Evolutionary conservation across 2,797 vertebrate genomes (phyloP).

Genomic region (Knipowitschia caucasica): DNA sequence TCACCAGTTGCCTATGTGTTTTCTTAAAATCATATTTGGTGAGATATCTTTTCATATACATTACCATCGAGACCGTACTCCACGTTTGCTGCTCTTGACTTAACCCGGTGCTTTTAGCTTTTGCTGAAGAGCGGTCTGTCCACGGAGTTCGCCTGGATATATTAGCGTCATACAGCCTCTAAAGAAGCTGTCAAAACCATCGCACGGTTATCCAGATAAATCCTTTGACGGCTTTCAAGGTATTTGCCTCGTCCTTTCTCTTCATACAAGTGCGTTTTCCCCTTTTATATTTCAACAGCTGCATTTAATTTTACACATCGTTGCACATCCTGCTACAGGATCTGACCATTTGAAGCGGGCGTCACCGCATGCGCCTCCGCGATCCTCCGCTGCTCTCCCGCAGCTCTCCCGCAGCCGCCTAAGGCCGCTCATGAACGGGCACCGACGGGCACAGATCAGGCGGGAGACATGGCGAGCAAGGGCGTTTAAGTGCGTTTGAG

Average conservation of each 20-base stretch:
- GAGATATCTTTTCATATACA: too few species aligned
- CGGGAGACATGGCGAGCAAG: too few species aligned
- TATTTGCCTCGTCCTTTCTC: slow-evolving; percentile 36
- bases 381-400: background rate
- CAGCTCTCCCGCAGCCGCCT: background rate
- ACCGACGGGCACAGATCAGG: too few species aligned
- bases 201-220: slow-evolving; percentile 38
- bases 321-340: slow-evolving; percentile 83
- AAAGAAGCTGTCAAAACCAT: slow-evolving; percentile 46
- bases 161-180: slow-evolving; percentile 16
- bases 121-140: slow-evolving; percentile 8
- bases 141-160: slow-evolving; percentile 15
- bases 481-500: too few species aligned
- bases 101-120: background rate
- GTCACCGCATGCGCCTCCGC: slow-evolving; percentile 44
- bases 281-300: slow-evolving; percentile 75
- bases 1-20: too few species aligned
- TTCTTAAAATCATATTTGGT: too few species aligned
- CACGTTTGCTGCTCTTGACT: background rate
- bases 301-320: slow-evolving; percentile 84
- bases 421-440: too few species aligned
- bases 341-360: slow-evolving; percentile 75
- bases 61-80: too few species aligned
- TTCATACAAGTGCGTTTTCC: slow-evolving; percentile 56
- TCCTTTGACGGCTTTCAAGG: slow-evolving; percentile 40